These are phyloP conservation scores for Morpho achilles DNA, from an alignment of 2,888 invertebrate genomes.

Conservation along the genomic window DNA sequence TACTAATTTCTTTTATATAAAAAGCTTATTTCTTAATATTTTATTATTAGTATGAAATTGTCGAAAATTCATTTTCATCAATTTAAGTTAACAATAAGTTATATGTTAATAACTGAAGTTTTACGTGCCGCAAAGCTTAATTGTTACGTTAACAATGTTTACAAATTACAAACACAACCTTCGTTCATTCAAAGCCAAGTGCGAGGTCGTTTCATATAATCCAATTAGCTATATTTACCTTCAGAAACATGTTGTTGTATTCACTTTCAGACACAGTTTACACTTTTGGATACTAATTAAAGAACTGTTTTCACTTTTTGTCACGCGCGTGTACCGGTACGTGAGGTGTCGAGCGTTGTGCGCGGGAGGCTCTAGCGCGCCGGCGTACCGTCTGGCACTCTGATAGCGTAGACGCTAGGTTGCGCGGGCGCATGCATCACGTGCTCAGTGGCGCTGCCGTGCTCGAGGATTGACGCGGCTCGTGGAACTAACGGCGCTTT, in stretches of 20 bases:
- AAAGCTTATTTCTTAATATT: no score
- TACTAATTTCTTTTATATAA: no score
- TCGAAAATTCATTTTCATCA: no score
- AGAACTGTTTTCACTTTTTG: constrained; percentile 40
- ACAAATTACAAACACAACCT: constrained; percentile 12
- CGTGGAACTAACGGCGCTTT: constrained; percentile 60
- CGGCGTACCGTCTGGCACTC: constrained; percentile 55
- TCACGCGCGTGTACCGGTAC: constrained; percentile 63
- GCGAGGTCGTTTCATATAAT: constrained; percentile 15
- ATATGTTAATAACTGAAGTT: not conserved
- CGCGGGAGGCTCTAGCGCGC: constrained; percentile 72
- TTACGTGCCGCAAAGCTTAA: not conserved
- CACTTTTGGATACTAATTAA: constrained; percentile 33
- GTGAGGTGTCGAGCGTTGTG: constrained; percentile 48
- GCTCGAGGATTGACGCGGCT: constrained; percentile 47
- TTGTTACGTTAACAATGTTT: constrained; percentile 10
- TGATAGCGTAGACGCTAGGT: constrained; percentile 24
- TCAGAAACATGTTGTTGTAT: constrained; percentile 29
- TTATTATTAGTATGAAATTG: no score
- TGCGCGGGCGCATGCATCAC: constrained; percentile 68
- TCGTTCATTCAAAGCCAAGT: constrained; percentile 21
- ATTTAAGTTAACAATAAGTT: no score
- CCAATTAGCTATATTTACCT: constrained; percentile 31
- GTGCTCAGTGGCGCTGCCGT: constrained; percentile 63
- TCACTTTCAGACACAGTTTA: constrained; percentile 24